phyloP scores from a whole-genome alignment of 37 sponge, comb jelly and placozoan genomes.

The Chondrilla cf. caribensis region DNA sequence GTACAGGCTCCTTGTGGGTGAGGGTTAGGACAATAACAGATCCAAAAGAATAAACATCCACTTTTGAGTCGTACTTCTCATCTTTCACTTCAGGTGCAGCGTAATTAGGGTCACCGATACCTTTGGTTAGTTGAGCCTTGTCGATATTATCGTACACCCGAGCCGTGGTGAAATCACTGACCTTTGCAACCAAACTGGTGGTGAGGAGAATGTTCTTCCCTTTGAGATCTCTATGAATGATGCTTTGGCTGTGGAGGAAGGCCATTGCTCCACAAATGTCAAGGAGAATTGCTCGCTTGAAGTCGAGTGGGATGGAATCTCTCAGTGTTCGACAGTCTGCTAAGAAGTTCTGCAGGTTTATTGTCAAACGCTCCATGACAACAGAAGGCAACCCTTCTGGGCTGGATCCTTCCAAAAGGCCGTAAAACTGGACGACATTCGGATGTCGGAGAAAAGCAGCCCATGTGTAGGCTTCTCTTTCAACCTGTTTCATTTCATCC shows the following conservation, averaged over 20 bases:
- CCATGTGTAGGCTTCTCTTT: slow-evolving; percentile 3
- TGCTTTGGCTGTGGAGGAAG: background rate
- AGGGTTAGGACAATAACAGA: background rate
- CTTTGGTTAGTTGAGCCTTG: background rate
- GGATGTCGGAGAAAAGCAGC: background rate
- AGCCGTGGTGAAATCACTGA: background rate
- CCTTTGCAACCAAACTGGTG: background rate
- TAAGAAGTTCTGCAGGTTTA: background rate
- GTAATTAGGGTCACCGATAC: background rate
- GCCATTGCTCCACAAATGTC: background rate
- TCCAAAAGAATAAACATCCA: slow-evolving; percentile 2
- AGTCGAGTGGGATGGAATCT: background rate
- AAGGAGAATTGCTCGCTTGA: slow-evolving; percentile 10
- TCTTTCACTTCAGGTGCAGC: background rate
- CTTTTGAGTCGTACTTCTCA: background rate
- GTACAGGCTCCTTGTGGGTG: background rate
- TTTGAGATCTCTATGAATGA: background rate
- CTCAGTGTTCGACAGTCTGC: background rate
- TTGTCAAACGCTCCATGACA: background rate
- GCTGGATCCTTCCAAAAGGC: background rate
- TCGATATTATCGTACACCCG: background rate
- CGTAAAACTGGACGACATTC: background rate
- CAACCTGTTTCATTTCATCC: background rate
- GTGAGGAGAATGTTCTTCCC: background rate
- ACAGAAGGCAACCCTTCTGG: background rate